phyloP scores from a whole-genome alignment of 2,113 vertebrate species.

The Nyctereutes procyonoides region DNA sequence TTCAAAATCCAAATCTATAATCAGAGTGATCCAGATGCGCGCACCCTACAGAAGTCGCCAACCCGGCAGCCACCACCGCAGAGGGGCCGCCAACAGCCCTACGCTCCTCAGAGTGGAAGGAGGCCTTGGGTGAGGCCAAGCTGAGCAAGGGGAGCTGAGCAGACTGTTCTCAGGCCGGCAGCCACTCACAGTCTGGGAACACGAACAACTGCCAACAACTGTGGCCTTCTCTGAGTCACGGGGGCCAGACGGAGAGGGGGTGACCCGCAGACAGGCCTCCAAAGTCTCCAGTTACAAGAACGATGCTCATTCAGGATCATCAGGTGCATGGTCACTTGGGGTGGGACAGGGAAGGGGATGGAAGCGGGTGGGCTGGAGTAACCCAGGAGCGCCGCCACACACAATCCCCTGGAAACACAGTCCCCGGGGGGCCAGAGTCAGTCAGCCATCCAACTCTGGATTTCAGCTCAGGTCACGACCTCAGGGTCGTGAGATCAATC shows the following conservation, averaged over 20 bases:
- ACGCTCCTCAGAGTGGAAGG: not conserved
- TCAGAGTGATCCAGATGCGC: not conserved
- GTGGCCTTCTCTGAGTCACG: not conserved
- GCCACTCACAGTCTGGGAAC: not conserved
- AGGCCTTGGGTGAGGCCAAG: not conserved
- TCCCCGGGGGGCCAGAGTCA: no score
- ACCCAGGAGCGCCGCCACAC: not conserved
- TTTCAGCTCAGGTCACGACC: not conserved
- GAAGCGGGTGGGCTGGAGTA: not conserved
- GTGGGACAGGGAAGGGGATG: not conserved
- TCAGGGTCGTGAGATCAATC: not conserved
- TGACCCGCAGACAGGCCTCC: not conserved
- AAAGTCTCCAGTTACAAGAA: not conserved
- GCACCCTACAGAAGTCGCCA: not conserved
- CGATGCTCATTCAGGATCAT: accelerated
- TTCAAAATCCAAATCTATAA: not conserved
- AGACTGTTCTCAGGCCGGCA: not conserved
- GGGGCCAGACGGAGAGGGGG: not conserved
- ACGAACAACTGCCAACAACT: not conserved
- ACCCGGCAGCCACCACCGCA: not conserved
- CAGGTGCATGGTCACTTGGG: not conserved
- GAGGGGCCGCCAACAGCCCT: not conserved
- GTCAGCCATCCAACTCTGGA: not conserved
- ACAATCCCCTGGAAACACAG: not conserved
- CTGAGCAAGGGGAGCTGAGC: not conserved